Base-by-base conservation (phyloP, 2,113 vertebrate species). In the Narcine bancroftii region DNA sequence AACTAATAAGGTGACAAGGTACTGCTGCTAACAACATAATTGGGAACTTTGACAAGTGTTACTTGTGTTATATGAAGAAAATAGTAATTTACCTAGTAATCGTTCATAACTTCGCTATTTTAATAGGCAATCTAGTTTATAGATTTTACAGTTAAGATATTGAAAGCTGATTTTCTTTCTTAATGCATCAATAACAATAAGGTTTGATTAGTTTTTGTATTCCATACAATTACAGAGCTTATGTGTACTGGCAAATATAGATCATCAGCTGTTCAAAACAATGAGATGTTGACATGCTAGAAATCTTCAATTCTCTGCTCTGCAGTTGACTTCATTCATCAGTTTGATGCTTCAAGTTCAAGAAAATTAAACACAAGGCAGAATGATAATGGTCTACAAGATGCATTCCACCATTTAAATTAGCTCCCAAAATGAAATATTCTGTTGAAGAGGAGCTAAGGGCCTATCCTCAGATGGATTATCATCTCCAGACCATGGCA, bases 151-250 rank as follows among this genome's bases (percentile, higher is more conserved):
- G 33, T 87, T 42, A 6, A 72, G 17, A 39, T 60, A 60, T 87
- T 87, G n/a, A 63, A 87, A 87, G 81, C 56, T 87, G 50, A n/a
- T 60, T 87, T 60, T 87, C 53, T 60, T 87, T 63, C 53, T 56
- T 21, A 36, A 63, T 87, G 33, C 2, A 39, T 24, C 33, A 19
- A 87, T 60, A 60, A 53, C 79, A 83, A 53, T 24, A 21, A 24
- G 1, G 24, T 81, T 33, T 26, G 11, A 47, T 79, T 11, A 21
- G 53, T 19, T 36, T 53, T 1, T 21, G n/a, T n/a, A 36, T 1
- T 85, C 5, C n/a, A 13, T 60, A 9, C 39, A 36, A 6, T 87
- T 36, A 39, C 33, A 17, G 3, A 85, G 13, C 33, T 60, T 4
- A 11, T 60, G 13, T 85, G 33, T 56, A 6, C n/a, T 63, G 81